Evolutionary conservation across 2,888 invertebrate species (phyloP), one percentile per base, ranked within the genome.

Genomic region (Pomacea canaliculata): DNA sequence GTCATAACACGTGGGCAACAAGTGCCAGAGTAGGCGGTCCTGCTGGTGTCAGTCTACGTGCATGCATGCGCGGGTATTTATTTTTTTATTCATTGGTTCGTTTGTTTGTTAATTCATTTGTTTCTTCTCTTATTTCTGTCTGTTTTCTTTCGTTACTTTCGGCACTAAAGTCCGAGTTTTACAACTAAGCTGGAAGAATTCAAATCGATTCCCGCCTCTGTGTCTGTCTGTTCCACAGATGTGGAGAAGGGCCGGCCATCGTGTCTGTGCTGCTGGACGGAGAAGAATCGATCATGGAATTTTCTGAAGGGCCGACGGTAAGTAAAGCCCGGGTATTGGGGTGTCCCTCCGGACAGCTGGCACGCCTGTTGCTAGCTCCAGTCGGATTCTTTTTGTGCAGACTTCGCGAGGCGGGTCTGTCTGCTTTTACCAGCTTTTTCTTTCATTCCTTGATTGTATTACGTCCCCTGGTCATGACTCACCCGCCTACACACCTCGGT

Each of bases 261-360:
- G 96, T 98, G 76, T 96, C 96, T 65, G 96, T 98, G 84, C 95
- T 97, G 93, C 93, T 98, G 88, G 97, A 98, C 87, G 96, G 96
- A 7, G 96, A 96, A 90, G 97, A 98, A 92, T 96, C 97, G 70
- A 97, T 97, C 90, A 92, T 98, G 81, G 95, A 94, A 87, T 97
- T 98, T 91, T 93, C 95, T 77, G 96, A 95, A 89, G 79, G 83
- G n/a, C 84, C 85, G 1, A 80, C 84, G 19, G 77, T 79, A 56
- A 66, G 74, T 56, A 48, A 48, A 59, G n/a, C 12, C n/a, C 19
- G 18, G 27, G 10, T 27, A 3, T 16, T 56, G 7, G 10, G 2
- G 51, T 56, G 12, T 10, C 16, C 51, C 16, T 56, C 16, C 12
- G 51, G 16, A 56, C 51, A 56, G 51, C 51, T 16, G 51, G 4